Evolutionary conservation across 1,140 invertebrate genomes (phyloP), one percentile per base, ranked within the genome.

Genomic region (Zaprionus inermis): DNA sequence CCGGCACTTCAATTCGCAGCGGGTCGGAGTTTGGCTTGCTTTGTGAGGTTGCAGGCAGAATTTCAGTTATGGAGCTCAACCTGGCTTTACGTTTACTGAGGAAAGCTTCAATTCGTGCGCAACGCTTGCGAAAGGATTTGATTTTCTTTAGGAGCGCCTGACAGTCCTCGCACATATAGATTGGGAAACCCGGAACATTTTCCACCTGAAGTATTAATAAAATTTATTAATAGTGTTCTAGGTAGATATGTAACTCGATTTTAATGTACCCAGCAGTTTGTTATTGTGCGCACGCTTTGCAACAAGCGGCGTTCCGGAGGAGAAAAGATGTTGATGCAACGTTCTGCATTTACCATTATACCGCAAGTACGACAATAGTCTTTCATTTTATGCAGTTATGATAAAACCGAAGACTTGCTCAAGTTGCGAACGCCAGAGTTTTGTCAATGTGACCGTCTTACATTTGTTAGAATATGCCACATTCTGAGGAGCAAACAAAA

Each of bases 331-430:
- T 65, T 81, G 0, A 83, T 49, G 16, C 72, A 64, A 20, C 60
- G 58, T n/a, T 88, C 41, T 28, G 58, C 28, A 41, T 56, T 58
- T 3, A 78, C 59, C 0, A 49, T 66, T 65, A 69, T 74, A 36
- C 83, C 83, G 54, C 83, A 88, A 28, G 76, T 80, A 14, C 83
- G 83, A 38, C 83, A 88, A 52, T 72, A 88, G 11, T 74, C 32
- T 12, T 83, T 63, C 84, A 88, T 88, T 51, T 60, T 55, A n/a
- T 20, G 34, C 28, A 71, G 1, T 52, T 67, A 75, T 61, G 41
- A 7, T 61, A 54, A 61, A 68, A 64, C 51, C 51, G 22, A 60
- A 70, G 28, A 68, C 3, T 36, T 11, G 30, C 57, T 41, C 7
- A 24, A 54, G 60, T 73, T 61, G 16, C 20, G 16, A 58, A 41